Evolutionary conservation across 2,888 invertebrate genomes (phyloP), one percentile per base, ranked within the genome.

Genomic region (Plusia festucae): DNA sequence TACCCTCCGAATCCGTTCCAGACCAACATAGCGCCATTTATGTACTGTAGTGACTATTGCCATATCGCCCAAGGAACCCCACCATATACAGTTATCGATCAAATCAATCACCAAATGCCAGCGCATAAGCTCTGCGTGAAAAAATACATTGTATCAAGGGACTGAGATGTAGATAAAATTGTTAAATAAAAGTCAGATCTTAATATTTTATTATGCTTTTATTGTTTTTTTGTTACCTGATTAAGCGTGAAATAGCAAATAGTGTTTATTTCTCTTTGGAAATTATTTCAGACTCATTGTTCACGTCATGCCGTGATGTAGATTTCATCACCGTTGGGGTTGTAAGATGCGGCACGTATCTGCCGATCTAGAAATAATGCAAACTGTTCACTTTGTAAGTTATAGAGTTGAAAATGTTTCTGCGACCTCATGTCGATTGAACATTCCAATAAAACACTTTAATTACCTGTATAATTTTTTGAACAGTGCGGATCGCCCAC

Each of bases 11-110:
- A 93, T 69, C 93, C 94, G 0, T 94, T 82, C 78, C 95, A 94
- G 81, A 93, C 94, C 1, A 93, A 91, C 78, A 90, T 91, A 0
- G 92, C 94, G 0, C 95, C 95, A 0, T 93, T 93, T 73, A 95
- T 94, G 94, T 95, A 95, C 81, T 94, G 95, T 77, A 93, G 92
- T 60, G 95, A 95, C 68, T 94, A 94, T 52, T 94, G 94, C 60
- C 94, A 94, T 58, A 87, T 93, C 11, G 84, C 90, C 0, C 91
- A 91, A 71, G 94, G 94, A 18, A 93, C 93, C 0, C 88, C 91
- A 0, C 93, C 94, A 0, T 90, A 84, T 46, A 88, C 81, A 0
- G 93, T 93, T 0, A 88, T 95, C 2, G 93, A 95, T 51, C 94
- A 94, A 71, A 73, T 89, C 2, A 70, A 74, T 2, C 88, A 89